Conservation (phyloP, 2,113 vertebrate genomes). For the Nycticryphes semicollaris region DNA sequence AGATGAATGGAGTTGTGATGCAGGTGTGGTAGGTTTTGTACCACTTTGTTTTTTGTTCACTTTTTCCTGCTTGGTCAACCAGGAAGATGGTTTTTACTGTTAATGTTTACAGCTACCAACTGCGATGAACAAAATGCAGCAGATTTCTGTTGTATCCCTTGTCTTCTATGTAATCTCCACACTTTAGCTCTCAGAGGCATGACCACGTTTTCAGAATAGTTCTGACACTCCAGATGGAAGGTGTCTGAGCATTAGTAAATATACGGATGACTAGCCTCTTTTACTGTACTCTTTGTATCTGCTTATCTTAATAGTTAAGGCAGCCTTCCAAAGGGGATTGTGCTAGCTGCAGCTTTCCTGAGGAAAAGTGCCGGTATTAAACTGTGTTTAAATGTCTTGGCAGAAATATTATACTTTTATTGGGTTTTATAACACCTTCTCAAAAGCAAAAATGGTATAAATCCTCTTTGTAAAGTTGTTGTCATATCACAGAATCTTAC, state of each 20-base stretch:
- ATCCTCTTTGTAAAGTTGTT: background rate
- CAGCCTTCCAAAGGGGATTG: background rate
- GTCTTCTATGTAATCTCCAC: background rate
- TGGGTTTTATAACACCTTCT: background rate
- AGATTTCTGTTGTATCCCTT: too few species aligned
- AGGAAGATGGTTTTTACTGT: background rate
- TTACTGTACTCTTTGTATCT: background rate
- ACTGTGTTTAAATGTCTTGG: background rate
- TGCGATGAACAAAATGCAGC: background rate
- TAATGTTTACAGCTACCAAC: background rate
- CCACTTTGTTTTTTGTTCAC: background rate
- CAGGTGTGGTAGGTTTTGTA: background rate
- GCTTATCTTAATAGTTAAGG: background rate
- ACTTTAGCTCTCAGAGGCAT: background rate
- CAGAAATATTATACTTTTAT: background rate
- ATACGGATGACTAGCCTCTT: background rate
- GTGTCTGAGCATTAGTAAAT: background rate
- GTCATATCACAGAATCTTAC: too few species aligned
- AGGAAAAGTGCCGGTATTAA: background rate
- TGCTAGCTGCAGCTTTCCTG: background rate
- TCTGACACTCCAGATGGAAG: background rate
- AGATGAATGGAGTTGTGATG: background rate
- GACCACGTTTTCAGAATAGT: background rate
- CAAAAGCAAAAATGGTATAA: background rate
- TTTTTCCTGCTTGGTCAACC: background rate